Evolutionary conservation across 2,888 invertebrate genomes (phyloP), one percentile per base, ranked within the genome.

Genomic region (Phania funesta): DNA sequence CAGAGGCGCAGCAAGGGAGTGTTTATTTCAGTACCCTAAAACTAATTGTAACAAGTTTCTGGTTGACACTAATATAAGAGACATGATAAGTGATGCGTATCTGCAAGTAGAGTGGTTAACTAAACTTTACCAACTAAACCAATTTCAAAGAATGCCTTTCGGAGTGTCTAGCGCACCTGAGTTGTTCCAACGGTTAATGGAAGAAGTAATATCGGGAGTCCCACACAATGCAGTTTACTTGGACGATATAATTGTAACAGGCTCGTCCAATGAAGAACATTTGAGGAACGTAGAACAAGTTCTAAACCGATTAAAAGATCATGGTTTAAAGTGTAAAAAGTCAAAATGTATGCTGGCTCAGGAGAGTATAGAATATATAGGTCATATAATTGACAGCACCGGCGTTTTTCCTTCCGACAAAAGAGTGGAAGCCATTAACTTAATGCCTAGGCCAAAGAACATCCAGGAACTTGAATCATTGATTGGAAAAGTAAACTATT

Each of bases 31-130:
- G 8, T 54, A 29, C 18, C 16, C 0, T 5, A 44, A 1, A 16
- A 38, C 13, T 11, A 2, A 2, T 38, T 38, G 38, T 38, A n/a
- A n/a, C n/a, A n/a, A n/a, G n/a, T n/a, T n/a, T n/a, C n/a, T n/a
- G n/a, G n/a, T n/a, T n/a, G n/a, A n/a, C n/a, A n/a, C n/a, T n/a
- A n/a, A n/a, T n/a, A n/a, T n/a, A n/a, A n/a, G 18, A 6, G 29
- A 29, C 16, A 46, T 41, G 38, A 2, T 16, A 41, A 80, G 76
- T n/a, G 79, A 84, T 13, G 82, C 82, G 0, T 84, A 84, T 20
- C 20, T 82, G 0, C 80, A 83, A 56, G 74, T 85, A 22, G 67
- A 77, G 80, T 80, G 4, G 76, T 80, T 0, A 84, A 83, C 52
- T n/a, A 84, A 84, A 6, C 83, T 80, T 1, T 71, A 83, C 58